Conservation (phyloP, 2,113 vertebrate species). For the Mustela nigripes region DNA sequence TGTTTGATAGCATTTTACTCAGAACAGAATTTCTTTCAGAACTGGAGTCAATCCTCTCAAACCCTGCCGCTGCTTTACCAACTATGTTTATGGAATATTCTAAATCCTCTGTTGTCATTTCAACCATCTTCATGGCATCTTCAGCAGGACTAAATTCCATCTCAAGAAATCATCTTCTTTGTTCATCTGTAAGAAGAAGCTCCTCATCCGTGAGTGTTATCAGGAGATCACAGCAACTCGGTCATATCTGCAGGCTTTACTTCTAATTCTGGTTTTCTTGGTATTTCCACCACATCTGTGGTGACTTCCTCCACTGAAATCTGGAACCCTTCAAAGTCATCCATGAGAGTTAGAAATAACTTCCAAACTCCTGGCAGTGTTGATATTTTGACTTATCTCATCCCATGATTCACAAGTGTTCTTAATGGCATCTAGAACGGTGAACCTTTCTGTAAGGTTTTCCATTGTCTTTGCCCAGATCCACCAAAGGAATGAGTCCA, state of each 20-base stretch:
- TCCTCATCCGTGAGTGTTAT: not conserved
- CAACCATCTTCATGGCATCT: not conserved
- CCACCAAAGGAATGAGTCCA: not conserved
- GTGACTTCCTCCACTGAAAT: not conserved
- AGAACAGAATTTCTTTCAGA: not conserved
- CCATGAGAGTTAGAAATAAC: not conserved
- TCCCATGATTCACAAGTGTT: not conserved
- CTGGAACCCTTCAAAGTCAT: not conserved
- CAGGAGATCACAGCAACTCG: not conserved
- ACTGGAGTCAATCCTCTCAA: not conserved
- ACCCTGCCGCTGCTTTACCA: not conserved
- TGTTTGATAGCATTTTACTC: not conserved
- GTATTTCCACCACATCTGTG: not conserved
- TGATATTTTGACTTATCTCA: not conserved
- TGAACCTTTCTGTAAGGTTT: not conserved
- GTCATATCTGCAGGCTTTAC: not conserved
- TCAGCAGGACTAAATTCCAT: not conserved
- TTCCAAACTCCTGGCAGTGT: not conserved
- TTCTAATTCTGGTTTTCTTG: not conserved
- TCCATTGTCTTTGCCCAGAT: not conserved
- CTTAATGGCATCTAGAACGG: not conserved
- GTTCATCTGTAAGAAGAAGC: not conserved
- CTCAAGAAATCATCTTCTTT: not conserved
- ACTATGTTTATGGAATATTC: not conserved
- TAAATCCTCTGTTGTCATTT: not conserved